Conservation (phyloP, 2,113 vertebrate genomes). For the Rhadina sibilatrix region DNA sequence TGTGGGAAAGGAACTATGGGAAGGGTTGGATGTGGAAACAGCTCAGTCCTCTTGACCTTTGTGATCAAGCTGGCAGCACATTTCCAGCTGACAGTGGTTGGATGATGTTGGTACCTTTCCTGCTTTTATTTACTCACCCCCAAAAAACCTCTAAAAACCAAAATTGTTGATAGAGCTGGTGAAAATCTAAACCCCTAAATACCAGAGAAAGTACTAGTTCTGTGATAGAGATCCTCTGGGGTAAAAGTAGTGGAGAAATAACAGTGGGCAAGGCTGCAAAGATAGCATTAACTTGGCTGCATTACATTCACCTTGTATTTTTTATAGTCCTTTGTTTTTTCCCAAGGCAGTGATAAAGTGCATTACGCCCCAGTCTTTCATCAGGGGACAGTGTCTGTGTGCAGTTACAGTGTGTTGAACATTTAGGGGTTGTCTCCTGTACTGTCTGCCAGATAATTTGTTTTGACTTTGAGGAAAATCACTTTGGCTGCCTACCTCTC, state of each 20-base stretch:
- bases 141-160: accelerated
- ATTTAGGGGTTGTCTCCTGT: not conserved
- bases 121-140: not conserved
- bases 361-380: not conserved
- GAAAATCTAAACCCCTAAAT: not conserved
- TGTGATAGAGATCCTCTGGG: not conserved
- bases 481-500: not conserved
- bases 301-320: not conserved
- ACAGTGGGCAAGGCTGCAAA: not conserved
- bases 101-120: not conserved
- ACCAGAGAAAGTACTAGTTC: not conserved
- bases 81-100: not conserved
- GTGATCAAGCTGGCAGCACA: not conserved
- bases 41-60: not conserved
- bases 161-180: not conserved
- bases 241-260: not conserved
- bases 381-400: not conserved
- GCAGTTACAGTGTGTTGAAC: not conserved
- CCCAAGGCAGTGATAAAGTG: not conserved
- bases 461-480: not conserved
- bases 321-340: not conserved
- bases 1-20: not conserved
- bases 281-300: not conserved
- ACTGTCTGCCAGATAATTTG: not conserved
- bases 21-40: not conserved